Evolutionary conservation across 2,113 vertebrate genomes (phyloP).

Genomic region (Maccullochella peelii): DNA sequence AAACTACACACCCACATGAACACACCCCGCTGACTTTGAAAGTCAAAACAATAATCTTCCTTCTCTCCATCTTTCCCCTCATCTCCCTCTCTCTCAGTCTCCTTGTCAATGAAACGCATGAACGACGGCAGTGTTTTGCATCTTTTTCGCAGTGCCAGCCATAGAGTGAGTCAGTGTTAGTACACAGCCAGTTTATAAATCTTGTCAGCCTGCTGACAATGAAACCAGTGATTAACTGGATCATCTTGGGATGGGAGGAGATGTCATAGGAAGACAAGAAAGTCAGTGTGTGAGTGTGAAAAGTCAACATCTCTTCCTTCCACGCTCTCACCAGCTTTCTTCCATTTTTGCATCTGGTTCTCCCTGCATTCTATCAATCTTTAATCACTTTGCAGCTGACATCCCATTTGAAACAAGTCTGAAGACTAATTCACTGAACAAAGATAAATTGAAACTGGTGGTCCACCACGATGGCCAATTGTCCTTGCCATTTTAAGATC

Average conservation of each 20-base stretch:
- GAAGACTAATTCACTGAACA: neutral
- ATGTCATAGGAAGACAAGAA: slow-evolving; percentile 57
- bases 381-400: neutral
- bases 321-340: neutral
- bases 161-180: slow-evolving; percentile 63
- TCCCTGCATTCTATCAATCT: neutral
- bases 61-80: neutral
- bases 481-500: neutral
- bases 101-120: slow-evolving; percentile 16
- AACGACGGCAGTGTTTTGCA: slow-evolving; percentile 51
- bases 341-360: slow-evolving; percentile 24
- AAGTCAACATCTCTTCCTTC: slow-evolving; percentile 43
- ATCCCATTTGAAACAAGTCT: neutral
- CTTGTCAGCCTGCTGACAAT: slow-evolving; percentile 50
- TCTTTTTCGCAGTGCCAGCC: slow-evolving; percentile 20
- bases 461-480: neutral
- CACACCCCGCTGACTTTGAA: slow-evolving; percentile 52
- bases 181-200: slow-evolving; percentile 57
- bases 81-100: neutral
- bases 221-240: slow-evolving; percentile 69
- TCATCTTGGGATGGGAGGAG: slow-evolving; percentile 53
- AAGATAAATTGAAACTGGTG: neutral
- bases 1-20: slow-evolving; percentile 21
- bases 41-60: slow-evolving; percentile 63
- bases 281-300: slow-evolving; percentile 58